Conservation (phyloP, 2,113 vertebrate species). For the Ellobius talpinus region DNA sequence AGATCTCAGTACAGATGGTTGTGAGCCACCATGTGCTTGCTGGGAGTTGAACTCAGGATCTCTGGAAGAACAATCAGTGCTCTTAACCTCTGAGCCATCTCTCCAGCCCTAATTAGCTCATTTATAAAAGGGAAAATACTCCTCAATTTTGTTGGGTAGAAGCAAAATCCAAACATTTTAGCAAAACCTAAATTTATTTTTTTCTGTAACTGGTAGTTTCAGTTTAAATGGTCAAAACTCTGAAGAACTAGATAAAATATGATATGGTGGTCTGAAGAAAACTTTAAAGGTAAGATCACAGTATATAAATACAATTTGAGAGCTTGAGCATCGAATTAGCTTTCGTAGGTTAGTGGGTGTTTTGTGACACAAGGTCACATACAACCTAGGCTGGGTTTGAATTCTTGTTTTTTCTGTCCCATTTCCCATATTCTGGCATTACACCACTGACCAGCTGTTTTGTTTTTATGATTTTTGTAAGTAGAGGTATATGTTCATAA, state of each 20-base stretch:
- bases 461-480: neutral
- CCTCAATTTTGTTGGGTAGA: neutral
- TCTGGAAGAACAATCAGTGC: no score
- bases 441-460: neutral
- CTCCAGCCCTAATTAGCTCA: neutral
- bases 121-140: conserved; percentile 8
- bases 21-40: no score
- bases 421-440: neutral
- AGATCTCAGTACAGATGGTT: no score
- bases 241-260: neutral
- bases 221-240: neutral
- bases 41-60: no score
- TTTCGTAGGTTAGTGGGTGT: neutral
- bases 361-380: neutral
- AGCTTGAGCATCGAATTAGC: neutral
- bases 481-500: neutral
- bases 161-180: neutral
- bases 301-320: neutral
- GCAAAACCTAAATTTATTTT: neutral
- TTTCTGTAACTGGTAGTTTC: neutral
- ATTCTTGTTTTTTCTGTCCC: neutral
- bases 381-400: neutral
- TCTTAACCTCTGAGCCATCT: no score
- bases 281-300: neutral
- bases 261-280: neutral